Evolutionary conservation across 1,140 invertebrate species (phyloP).

Genomic region (Pteromalus puparum): DNA sequence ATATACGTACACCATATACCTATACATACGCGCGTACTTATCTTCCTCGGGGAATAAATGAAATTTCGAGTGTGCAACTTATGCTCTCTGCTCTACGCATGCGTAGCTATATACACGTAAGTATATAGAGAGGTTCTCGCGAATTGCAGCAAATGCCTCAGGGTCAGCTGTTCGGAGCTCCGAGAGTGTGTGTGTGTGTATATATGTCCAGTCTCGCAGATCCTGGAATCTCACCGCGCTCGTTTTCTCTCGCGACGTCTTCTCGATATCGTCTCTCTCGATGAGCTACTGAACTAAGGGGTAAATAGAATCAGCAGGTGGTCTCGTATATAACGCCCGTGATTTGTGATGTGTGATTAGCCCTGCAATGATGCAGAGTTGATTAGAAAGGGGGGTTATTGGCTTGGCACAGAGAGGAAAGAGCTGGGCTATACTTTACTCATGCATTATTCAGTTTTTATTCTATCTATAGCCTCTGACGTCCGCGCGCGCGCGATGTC

Average conservation of each 20-base stretch:
- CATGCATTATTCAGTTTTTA: not conserved
- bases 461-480: not conserved
- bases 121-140: not conserved
- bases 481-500: not conserved
- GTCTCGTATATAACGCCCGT: not conserved
- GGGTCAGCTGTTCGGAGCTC: not conserved
- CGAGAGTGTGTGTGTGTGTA: no score
- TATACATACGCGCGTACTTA: no score
- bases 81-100: not conserved
- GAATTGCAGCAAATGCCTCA: not conserved
- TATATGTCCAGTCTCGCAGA: no score
- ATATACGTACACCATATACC: no score
- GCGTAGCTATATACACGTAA: not conserved
- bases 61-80: not conserved
- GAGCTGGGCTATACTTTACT: not conserved
- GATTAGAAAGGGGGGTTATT: not conserved
- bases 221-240: no score
- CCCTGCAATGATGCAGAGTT: not conserved
- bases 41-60: not conserved
- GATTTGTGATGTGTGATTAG: not conserved
- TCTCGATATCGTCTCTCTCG: no score
- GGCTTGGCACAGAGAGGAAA: no score
- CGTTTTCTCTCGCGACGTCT: no score
- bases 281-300: no score
- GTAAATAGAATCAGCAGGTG: slow-evolving; percentile 3